These are phyloP conservation scores for Rynchops niger DNA, from an alignment of 2,113 vertebrate species.

Conservation along the genomic window DNA sequence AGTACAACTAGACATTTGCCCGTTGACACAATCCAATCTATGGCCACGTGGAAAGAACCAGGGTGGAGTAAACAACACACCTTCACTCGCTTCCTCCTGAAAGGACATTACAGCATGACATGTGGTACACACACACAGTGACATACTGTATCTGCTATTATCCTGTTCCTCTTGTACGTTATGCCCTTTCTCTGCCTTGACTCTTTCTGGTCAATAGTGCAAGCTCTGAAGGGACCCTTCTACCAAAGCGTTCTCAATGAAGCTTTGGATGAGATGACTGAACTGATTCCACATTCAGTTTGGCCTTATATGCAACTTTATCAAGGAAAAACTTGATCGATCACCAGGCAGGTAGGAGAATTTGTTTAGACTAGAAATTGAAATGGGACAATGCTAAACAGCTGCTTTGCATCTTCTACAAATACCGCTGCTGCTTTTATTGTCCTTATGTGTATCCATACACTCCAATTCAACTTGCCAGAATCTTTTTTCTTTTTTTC, in stretches of 20 bases:
- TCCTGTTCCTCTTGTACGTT: neutral
- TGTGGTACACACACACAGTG: fast-evolving
- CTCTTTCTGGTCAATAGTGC: neutral
- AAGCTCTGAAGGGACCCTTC: neutral
- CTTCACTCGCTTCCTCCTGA: neutral
- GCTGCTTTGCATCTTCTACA: neutral
- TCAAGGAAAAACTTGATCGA: neutral
- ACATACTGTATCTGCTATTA: neutral
- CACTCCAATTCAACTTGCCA: neutral
- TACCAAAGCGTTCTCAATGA: neutral
- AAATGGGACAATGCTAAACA: neutral
- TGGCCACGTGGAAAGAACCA: neutral
- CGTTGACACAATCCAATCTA: neutral
- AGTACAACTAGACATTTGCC: neutral
- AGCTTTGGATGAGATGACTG: neutral
- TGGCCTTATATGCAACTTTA: neutral
- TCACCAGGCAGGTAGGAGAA: neutral
- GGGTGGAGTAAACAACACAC: neutral
- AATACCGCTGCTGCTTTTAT: neutral
- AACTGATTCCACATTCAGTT: neutral
- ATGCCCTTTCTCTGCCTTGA: neutral
- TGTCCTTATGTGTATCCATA: neutral
- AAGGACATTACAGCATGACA: neutral
- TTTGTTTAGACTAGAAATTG: neutral
- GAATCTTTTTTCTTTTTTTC: neutral